Evolutionary conservation across 2,113 vertebrate species (phyloP).

Genomic region (Mionectes macconnelli): DNA sequence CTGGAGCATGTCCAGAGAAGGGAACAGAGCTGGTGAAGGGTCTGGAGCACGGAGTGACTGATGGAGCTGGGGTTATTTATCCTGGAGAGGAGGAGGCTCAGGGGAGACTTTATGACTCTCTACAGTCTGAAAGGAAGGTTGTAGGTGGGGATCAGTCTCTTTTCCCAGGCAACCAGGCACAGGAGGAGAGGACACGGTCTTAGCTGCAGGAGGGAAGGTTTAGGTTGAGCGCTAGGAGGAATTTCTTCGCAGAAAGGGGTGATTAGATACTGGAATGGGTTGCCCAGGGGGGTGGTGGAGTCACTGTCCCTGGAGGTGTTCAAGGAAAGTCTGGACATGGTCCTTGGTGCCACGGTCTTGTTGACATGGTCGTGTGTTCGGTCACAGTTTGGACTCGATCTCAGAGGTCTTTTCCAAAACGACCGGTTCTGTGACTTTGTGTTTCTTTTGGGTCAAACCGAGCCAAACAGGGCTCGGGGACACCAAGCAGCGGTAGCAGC

Average conservation of each 20-base stretch:
- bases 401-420: not conserved
- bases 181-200: not conserved
- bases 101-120: no score
- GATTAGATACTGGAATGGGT: not conserved
- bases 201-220: not conserved
- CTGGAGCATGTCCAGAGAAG: not conserved
- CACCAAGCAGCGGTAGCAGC: accelerated
- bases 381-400: not conserved
- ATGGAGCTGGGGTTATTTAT: not conserved
- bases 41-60: not conserved
- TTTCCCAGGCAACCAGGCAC: not conserved
- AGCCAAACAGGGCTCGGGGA: accelerated
- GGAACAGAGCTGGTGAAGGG: no score
- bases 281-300: not conserved
- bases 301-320: not conserved
- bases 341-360: not conserved
- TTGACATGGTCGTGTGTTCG: not conserved
- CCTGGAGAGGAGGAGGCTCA: not conserved
- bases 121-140: no score
- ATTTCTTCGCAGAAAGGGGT: not conserved
- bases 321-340: not conserved
- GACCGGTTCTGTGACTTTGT: not conserved
- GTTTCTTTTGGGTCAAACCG: not conserved
- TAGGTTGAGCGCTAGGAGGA: not conserved
- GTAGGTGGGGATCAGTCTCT: not conserved